Percentiles rank a stretch among this genome's conserved stretches.
Evolutionary conservation across 2,797 vertebrate species (phyloP).

Genomic region (Rousettus madagascariensis): DNA sequence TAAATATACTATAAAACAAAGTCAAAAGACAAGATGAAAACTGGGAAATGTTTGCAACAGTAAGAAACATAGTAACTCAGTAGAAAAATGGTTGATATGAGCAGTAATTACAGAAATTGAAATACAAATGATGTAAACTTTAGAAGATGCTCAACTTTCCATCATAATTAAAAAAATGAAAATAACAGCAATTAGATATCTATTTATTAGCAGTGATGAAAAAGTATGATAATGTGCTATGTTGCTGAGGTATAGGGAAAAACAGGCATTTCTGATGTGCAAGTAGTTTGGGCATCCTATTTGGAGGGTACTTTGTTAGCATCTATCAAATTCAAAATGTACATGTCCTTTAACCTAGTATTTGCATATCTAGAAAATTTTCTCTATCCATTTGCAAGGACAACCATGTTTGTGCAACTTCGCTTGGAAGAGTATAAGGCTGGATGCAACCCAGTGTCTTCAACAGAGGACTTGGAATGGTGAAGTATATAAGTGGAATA

Average conservation of each 20-base stretch:
- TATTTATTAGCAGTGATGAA: constrained; percentile 11
- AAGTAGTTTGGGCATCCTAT: not conserved
- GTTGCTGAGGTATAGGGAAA: not conserved
- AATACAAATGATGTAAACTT: not conserved
- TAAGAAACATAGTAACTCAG: not conserved
- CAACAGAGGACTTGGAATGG: not conserved
- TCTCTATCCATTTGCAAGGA: not conserved
- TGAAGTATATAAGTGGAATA: not conserved
- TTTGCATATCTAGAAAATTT: not conserved
- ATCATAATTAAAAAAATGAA: constrained; percentile 21
- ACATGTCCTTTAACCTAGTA: not conserved
- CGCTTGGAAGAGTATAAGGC: not conserved
- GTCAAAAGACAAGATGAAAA: constrained; percentile 8
- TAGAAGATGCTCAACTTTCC: not conserved
- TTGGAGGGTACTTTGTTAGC: not conserved
- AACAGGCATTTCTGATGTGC: not conserved
- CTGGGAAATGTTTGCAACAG: not conserved
- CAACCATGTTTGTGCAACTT: not conserved
- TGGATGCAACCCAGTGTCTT: not conserved
- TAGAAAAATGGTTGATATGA: not conserved
- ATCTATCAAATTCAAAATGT: not conserved
- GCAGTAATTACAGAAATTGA: constrained; percentile 26
- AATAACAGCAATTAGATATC: not conserved
- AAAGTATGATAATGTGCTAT: not conserved
- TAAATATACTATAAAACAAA: constrained; percentile 28